Evolutionary conservation across 2,888 invertebrate species (phyloP), one percentile per base, ranked within the genome.

Genomic region (Synergus itoensis): DNA sequence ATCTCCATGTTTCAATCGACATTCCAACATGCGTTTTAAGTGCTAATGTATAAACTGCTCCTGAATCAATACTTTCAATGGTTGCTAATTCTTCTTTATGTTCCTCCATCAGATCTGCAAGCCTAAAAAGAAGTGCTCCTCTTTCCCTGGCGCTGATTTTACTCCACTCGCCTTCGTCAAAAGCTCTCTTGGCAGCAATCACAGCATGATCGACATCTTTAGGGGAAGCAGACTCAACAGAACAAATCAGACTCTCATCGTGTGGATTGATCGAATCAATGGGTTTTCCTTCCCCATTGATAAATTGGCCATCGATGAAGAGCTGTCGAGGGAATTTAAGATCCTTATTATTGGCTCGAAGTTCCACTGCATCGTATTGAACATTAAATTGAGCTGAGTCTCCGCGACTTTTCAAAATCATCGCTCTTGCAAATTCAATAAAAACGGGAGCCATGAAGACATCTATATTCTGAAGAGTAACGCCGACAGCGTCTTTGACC

Each of bases 1-100:
- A 99, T 60, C 97, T 94, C 97, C 98, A 99, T 0, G 98, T 98
- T 90, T 99, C 98, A 76, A 99, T 98, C 18, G 98, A 98, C 99
- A 99, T 99, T 78, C 99, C 99, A 7, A 99, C 94, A 92, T 99
- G 99, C 0, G 99, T 99, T 92, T 99, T 99, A 18, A 99, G 92
- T 0, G 99, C 99, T 69, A 99, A 93, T 0, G 99, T 99, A 93
- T 99, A 99, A 0, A 99, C 99, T 0, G 99, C 99, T 0, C 99
- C 99, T 0, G 98, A 98, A 92, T 99, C 99, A 1, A 99, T 94
- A 0, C 96, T 95, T 90, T 99, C 99, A 36, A 99, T 95, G 0
- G 98, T 99, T 0, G 99, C 99, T 85, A 99, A 92, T 90, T 99
- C 99, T 91, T 99, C 98, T 90, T 97, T 97, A 92, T 98, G 96